Evolutionary conservation across 2,888 invertebrate species (phyloP), one percentile per base, ranked within the genome.

Genomic region (Gari tellinella): DNA sequence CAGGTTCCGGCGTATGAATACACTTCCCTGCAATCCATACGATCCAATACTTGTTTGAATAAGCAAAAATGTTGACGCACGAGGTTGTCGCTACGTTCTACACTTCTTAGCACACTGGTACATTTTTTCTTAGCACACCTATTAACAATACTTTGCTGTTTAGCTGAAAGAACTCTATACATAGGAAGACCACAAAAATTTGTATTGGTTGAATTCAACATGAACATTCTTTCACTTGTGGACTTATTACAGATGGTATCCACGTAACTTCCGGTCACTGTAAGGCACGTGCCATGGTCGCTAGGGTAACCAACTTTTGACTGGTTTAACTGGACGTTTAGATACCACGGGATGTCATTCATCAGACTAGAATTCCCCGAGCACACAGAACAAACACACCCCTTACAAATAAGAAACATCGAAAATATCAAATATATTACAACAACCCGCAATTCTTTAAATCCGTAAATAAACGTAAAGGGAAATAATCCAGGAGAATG

Each of bases 121-220:
- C 70, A 70, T 2, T 61, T 61, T 31, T 70, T 55, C 41, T 41
- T 49, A 19, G 64, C 40, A 61, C 70, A 64, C 15, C 61, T 52
- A 41, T 53, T 37, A 4, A 70, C 55, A n/a, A 37, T 46, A 17
- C 55, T 19, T 49, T 43, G 64, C 55, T 70, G 64, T 21, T 60
- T 31, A 17, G 45, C 25, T 21, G 64, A 64, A 51, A 70, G 60
- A 31, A 70, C 25, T 41, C 53, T 64, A 43, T 55, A 19, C 55
- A 70, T 64, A 26, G 64, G 70, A 64, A 60, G 64, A 64, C 64
- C 70, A 65, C 70, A 70, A 43, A 70, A 70, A 41, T 58, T 57
- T 40, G 70, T 70, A 37, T 64, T 40, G 17, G 45, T 31, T 25
- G 26, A 45, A 45, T 45, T 43, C 25, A 57, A 45, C n/a, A 45